Evolutionary conservation across 2,888 invertebrate genomes (phyloP).

Genomic region (Drosophila conformis): DNA sequence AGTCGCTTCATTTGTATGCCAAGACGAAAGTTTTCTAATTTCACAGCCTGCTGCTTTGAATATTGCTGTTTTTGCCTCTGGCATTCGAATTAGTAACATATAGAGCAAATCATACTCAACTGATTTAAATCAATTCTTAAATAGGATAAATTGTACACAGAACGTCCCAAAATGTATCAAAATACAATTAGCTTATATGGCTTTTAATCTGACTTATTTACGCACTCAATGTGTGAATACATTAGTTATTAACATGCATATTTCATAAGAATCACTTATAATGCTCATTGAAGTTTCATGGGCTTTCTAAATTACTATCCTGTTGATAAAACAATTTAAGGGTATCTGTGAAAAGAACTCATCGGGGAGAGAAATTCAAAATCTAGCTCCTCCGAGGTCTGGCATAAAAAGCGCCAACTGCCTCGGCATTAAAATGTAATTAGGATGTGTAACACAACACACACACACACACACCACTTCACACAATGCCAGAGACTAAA

Average conservation of each 20-base stretch:
- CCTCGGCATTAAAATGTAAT: slow-evolving; percentile 68
- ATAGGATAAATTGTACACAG: not conserved
- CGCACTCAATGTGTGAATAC: not conserved
- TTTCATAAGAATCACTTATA: not conserved
- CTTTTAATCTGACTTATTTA: not conserved
- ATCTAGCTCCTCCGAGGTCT: slow-evolving; percentile 17
- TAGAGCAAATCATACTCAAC: slow-evolving; percentile 1
- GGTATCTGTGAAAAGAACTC: not conserved
- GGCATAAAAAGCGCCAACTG: slow-evolving; percentile 52
- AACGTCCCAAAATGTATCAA: not conserved
- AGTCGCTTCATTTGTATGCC: slow-evolving; percentile 63
- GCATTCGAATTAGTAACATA: slow-evolving; percentile 10
- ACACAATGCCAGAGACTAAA: not conserved
- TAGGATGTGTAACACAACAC: slow-evolving; percentile 32
- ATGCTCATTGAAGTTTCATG: not conserved
- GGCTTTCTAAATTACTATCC: not conserved
- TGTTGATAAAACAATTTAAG: not conserved
- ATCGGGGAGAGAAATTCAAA: slow-evolving; percentile 1
- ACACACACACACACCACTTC: not conserved
- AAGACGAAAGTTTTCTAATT: slow-evolving; percentile 50
- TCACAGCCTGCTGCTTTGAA: slow-evolving; percentile 37
- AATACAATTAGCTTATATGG: not conserved
- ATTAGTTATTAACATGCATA: not conserved
- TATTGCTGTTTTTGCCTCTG: slow-evolving; percentile 6
- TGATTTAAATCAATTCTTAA: slow-evolving; percentile 29